Evolutionary conservation across 2,113 vertebrate genomes (phyloP), one percentile per base, ranked within the genome.

Genomic region (Sander vitreus): DNA sequence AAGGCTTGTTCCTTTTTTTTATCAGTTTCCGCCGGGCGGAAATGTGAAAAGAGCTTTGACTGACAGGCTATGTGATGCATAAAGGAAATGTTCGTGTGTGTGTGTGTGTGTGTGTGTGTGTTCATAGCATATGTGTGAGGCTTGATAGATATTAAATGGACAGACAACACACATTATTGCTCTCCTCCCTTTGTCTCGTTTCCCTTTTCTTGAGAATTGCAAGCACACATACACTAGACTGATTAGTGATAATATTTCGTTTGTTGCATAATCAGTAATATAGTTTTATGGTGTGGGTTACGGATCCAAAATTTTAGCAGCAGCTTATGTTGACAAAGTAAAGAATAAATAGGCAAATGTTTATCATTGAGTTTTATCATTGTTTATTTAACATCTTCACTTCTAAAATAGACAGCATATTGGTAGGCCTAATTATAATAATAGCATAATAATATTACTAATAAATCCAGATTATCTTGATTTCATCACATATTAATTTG

Each of bases 1-100:
- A 75, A 79, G 27, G 50, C 80, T 90, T 83, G 91, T 95, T 95
- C 90, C 93, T 93, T 90, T 91, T 94, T 94, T 89, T 90, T 93
- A 90, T 93, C 92, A 86, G 88, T 89, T 95, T 94, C 93, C 90
- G 92, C 74, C 81, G 83, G 86, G 88, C 93, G 90, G 93, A 93
- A 93, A 83, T 92, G 89, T 88, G 75, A 90, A 82, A 80, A 87
- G 33, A 19, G 55, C 36, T 79, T 85, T 88, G 68, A 84, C 62
- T 88, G 84, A 87, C 83, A 83, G 54, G 43, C 57, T 76, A 50
- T 77, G 76, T 79, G 81, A 53, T 73, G 48, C 76, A 76, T 73
- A 39, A 73, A 63, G 43, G 59, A 51, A 69, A 25, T 63, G 63
- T 59, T 58, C 23, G 67, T 36, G 59, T 81, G 23, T 9, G 27